phyloP scores from a whole-genome alignment of 2,113 vertebrate species.

The Menidia beryllina region DNA sequence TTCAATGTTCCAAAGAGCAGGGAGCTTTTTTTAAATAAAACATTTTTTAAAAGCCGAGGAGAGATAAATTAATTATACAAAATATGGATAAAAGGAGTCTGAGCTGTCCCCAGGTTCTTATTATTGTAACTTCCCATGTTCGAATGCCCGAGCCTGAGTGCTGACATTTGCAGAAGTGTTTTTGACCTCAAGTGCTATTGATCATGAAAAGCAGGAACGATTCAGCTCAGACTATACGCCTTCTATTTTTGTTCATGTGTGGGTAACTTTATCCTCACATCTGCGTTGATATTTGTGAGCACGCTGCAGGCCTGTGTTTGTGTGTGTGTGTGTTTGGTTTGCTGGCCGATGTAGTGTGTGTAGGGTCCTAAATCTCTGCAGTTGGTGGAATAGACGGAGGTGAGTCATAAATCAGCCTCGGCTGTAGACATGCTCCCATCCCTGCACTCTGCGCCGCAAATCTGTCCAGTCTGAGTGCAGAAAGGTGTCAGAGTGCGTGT shows the following conservation, averaged over 20 bases:
- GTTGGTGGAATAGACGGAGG: slow-evolving; percentile 37
- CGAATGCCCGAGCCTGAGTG: not conserved
- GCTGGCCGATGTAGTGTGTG: slow-evolving; percentile 39
- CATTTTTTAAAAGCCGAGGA: no score
- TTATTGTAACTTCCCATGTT: not conserved
- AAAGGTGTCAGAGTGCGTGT: not conserved
- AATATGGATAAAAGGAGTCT: no score
- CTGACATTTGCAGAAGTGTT: slow-evolving; percentile 21
- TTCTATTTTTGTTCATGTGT: not conserved
- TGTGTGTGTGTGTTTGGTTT: slow-evolving; percentile 18
- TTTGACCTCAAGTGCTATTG: slow-evolving; percentile 52
- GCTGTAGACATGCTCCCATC: slow-evolving; percentile 47
- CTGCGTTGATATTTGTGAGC: slow-evolving; percentile 4
- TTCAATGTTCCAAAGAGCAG: no score
- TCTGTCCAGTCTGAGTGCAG: slow-evolving; percentile 28
- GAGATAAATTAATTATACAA: no score
- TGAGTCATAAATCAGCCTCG: slow-evolving; percentile 62
- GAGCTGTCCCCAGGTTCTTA: no score
- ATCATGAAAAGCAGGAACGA: slow-evolving; percentile 38
- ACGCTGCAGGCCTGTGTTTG: not conserved
- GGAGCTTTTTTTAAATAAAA: no score
- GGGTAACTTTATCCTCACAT: slow-evolving; percentile 10
- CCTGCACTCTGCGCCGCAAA: slow-evolving; percentile 45
- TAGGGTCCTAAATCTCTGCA: slow-evolving; percentile 39
- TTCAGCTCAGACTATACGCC: slow-evolving; percentile 28